Base-by-base conservation (phyloP, 2,797 vertebrate species). In the Tenualosa thibaudeaui region DNA sequence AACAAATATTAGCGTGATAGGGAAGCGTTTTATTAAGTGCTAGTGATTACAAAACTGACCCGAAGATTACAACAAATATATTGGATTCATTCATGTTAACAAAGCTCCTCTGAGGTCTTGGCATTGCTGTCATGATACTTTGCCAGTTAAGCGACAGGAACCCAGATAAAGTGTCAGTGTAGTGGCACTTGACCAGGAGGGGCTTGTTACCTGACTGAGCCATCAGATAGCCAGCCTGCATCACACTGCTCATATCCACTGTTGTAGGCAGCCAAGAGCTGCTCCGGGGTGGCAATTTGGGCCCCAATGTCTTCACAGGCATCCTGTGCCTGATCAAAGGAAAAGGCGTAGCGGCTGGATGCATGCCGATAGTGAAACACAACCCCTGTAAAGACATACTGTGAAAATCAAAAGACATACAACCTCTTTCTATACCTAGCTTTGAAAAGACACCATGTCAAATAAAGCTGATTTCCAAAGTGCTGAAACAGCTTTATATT, bases 321-420 rank as follows among this genome's bases (percentile, higher is more conserved):
- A 0, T 95, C 93, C 89, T 86, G 94, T 0, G 98, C 98, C 65
- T 87, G 92, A 0, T 92, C 26, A 22, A 98, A 99, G 86, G 95
- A 96, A 87, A 98, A 99, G 60, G 96, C 96, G 0, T 98, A 97
- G 0, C 97, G 96, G 50, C 93, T 95, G 58, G 95, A 96, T 22
- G 97, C 96, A 75, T 97, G 96, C 0, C 97, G 96, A 88, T 98
- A 98, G 86, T 97, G 97, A 86, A 99, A 99, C 83, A 99, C 98
- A 58, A 99, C 97, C 1, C 98, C 98, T 99, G 92, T 0, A 24
- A 78, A 40, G 71, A 46, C 71, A 78, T 37, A 78, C 40, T 78
- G 40, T 43, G 40, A 43, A 46, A 78, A 86, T 65, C 81, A 92
- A 54, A 82, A 15, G 84, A 83, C 5, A 22, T 65, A 78, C 17